phyloP scores from a whole-genome alignment of 64 coral and sea anemone genomes.

The Actinia equina region DNA sequence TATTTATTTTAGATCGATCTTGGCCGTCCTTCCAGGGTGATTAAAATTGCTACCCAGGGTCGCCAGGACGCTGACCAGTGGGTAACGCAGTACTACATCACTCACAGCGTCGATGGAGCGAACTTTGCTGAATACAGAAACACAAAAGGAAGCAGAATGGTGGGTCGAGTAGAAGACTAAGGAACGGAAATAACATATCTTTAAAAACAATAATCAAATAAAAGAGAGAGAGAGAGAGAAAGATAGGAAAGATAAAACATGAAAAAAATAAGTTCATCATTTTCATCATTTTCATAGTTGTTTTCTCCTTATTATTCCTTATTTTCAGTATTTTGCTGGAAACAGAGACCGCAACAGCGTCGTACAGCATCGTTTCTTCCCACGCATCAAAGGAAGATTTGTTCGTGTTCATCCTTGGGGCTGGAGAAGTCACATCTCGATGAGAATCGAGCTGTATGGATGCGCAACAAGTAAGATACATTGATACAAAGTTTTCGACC shows the following conservation, averaged over 20 bases:
- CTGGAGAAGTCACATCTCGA: slow-evolving; percentile 54
- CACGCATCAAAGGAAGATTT: slow-evolving; percentile 58
- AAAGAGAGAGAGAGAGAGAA: too few species aligned
- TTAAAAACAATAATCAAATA: too few species aligned
- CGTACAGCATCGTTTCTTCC: slow-evolving; percentile 70
- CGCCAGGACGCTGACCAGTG: slow-evolving; percentile 52
- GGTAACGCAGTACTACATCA: slow-evolving; percentile 46
- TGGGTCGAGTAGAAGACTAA: not conserved
- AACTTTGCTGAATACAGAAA: slow-evolving; percentile 51
- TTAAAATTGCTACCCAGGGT: slow-evolving; percentile 57
- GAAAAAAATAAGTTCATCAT: not conserved
- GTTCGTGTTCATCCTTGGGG: slow-evolving; percentile 76
- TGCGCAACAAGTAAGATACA: slow-evolving; percentile 48
- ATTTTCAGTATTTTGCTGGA: slow-evolving; percentile 65
- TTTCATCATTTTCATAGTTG: not conserved
- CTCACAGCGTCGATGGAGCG: slow-evolving; percentile 35
- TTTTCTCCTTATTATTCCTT: not conserved
- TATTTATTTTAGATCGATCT: slow-evolving; percentile 26
- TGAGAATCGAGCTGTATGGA: slow-evolving; percentile 75
- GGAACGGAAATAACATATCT: too few species aligned
- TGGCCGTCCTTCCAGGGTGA: slow-evolving; percentile 18
- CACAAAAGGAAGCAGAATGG: slow-evolving; percentile 29
- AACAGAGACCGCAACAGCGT: slow-evolving; percentile 79
- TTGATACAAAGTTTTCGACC: not conserved
- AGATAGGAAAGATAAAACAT: too few species aligned